A percentile compares a stretch with the other conserved stretches of the same genome.
phyloP scores from a whole-genome alignment of 2,797 vertebrate genomes.

The Crocidura indochinensis region DNA sequence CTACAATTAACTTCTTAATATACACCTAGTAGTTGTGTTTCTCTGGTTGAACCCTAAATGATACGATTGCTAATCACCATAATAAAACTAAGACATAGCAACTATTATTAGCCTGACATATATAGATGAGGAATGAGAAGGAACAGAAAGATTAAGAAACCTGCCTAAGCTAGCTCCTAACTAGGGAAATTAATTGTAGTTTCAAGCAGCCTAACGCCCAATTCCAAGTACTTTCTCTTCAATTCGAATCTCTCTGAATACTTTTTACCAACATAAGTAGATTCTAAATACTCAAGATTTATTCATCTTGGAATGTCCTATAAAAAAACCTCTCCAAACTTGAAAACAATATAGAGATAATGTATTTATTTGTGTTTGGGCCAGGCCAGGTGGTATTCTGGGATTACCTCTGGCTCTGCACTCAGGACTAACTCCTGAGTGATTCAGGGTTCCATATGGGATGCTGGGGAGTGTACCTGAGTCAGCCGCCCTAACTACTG shows the following conservation, averaged over 20 bases:
- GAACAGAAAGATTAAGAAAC: slow-evolving; percentile 51
- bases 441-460: too few relatives aligned
- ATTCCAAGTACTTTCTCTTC: neutral
- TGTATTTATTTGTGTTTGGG: neutral
- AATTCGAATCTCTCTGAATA: slow-evolving; percentile 26
- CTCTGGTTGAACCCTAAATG: neutral
- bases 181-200: slow-evolving; percentile 10
- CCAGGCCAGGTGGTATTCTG: too few relatives aligned
- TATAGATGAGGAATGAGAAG: slow-evolving; percentile 10
- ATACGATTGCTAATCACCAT: slow-evolving; percentile 22
- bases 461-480: too few relatives aligned
- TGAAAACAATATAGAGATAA: neutral
- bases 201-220: neutral
- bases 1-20: slow-evolving; percentile 27
- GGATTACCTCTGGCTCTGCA: too few relatives aligned
- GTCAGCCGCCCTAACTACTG: too few relatives aligned
- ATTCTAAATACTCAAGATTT: neutral
- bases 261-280: slow-evolving; percentile 15
- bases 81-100: neutral
- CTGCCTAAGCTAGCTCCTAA: neutral
- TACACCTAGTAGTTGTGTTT: slow-evolving; percentile 13
- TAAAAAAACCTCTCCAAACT: slow-evolving; percentile 15
- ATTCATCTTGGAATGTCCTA: neutral
- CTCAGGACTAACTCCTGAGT: too few relatives aligned
- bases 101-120: slow-evolving; percentile 11